Conservation (phyloP, 2,888 invertebrate genomes). For the Drosophila meridionalis region DNA sequence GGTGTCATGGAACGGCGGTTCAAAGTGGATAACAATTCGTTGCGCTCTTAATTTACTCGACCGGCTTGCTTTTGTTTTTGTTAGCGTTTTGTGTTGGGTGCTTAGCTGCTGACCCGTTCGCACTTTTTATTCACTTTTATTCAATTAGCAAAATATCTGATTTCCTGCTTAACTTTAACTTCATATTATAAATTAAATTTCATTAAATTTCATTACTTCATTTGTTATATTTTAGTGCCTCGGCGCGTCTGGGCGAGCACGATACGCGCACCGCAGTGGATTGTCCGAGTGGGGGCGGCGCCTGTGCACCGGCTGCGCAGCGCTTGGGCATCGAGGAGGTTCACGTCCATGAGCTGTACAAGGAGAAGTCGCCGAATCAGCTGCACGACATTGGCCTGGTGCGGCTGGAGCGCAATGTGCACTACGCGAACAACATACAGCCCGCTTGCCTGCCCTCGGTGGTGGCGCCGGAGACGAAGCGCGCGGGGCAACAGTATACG, state of each 20-base stretch:
- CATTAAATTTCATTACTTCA: neutral
- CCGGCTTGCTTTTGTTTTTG: conserved; percentile 7
- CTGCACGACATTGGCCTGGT: conserved; percentile 90
- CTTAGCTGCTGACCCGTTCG: conserved; percentile 40
- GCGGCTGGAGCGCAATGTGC: conserved; percentile 87
- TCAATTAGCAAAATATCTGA: conserved; percentile 61
- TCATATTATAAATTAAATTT: neutral
- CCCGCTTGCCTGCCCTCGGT: conserved; percentile 88
- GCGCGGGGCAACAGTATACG: conserved; percentile 77
- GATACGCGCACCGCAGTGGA: conserved; percentile 76
- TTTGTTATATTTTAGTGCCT: conserved; percentile 61
- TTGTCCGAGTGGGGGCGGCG: conserved; percentile 82
- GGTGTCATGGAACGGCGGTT: conserved; percentile 13
- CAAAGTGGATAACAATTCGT: conserved; percentile 61
- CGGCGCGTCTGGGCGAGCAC: conserved; percentile 82
- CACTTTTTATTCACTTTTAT: conserved; percentile 43
- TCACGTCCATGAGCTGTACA: conserved; percentile 89
- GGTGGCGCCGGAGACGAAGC: conserved; percentile 50
- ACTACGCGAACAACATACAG: conserved; percentile 86
- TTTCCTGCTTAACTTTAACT: conserved; percentile 46
- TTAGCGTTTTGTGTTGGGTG: conserved; percentile 17
- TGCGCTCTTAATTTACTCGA: conserved; percentile 50
- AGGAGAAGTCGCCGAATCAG: conserved; percentile 87
- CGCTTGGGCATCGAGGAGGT: conserved; percentile 88
- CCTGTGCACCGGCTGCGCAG: conserved; percentile 86